phyloP scores from a whole-genome alignment of 2,113 vertebrate species.

The Mionectes macconnelli region DNA sequence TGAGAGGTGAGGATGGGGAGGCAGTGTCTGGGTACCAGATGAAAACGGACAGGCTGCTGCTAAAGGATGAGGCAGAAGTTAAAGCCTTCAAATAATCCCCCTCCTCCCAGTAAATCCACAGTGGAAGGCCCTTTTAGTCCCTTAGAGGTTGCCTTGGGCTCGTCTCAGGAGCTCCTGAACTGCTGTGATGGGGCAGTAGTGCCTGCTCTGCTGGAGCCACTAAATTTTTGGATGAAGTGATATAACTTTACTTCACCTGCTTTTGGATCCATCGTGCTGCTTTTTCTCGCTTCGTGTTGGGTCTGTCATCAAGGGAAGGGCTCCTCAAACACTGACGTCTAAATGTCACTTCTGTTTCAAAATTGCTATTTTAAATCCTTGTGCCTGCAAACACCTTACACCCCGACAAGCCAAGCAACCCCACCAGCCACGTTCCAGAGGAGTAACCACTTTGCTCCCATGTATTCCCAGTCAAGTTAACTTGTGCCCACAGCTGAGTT shows the following conservation, averaged over 20 bases:
- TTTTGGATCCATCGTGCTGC: neutral
- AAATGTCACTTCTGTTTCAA: neutral
- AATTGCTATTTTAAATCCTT: neutral
- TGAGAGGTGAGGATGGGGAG: neutral
- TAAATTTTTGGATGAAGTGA: neutral
- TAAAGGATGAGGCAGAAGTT: neutral
- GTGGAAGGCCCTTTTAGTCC: neutral
- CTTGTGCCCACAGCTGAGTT: neutral
- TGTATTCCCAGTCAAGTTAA: neutral
- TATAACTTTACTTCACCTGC: neutral
- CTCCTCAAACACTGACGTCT: neutral
- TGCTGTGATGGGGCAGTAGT: neutral
- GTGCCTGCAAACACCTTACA: accelerated
- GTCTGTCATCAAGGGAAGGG: neutral
- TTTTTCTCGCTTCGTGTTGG: neutral
- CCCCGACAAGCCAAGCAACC: neutral
- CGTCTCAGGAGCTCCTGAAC: neutral
- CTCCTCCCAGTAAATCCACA: neutral
- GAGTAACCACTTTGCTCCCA: neutral
- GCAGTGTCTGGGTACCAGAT: neutral
- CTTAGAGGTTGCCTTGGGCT: neutral
- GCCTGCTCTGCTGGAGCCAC: neutral
- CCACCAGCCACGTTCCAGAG: neutral
- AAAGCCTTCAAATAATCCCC: neutral
- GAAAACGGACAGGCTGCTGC: neutral